A percentile compares a stretch with the other conserved stretches of the same genome.
phyloP scores from a whole-genome alignment of 2,797 vertebrate species.

The Poeciliopsis gracilis region DNA sequence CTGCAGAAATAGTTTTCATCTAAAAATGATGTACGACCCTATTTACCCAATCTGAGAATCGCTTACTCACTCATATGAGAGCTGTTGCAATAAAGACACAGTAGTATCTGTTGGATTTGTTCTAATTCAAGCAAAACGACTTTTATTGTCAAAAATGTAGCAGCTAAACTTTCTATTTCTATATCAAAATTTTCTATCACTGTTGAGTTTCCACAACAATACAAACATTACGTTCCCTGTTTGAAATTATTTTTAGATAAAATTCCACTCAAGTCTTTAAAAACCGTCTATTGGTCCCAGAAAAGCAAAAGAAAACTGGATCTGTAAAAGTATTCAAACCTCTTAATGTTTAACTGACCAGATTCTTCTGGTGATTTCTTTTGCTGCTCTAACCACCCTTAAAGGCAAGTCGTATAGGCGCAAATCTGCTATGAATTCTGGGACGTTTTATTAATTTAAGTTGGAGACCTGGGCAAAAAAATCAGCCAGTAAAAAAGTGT shows the following conservation, averaged over 20 bases:
- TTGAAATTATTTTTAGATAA: not conserved
- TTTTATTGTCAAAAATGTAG: constrained; percentile 26
- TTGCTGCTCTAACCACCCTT: not conserved
- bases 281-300: not conserved
- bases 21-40: constrained; percentile 53
- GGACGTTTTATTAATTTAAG: not conserved
- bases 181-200: not conserved
- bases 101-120: constrained; percentile 46
- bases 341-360: not conserved
- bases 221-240: not conserved
- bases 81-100: constrained; percentile 51
- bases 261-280: not conserved
- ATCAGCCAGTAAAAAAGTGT: not conserved
- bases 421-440: not conserved
- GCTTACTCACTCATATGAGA: constrained; percentile 41
- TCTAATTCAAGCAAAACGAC: constrained; percentile 48
- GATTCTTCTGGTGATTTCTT: not conserved
- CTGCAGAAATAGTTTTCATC: constrained; percentile 33
- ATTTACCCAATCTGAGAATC: constrained; percentile 47
- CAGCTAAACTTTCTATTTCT: not conserved
- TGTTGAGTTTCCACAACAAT: not conserved
- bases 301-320: not conserved
- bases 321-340: not conserved
- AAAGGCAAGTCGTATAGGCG: not conserved
- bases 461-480: not conserved